A percentile compares a stretch with the other conserved stretches of the same genome.
Conservation (phyloP, 2,113 vertebrate genomes). For the Percopsis transmontana region DNA sequence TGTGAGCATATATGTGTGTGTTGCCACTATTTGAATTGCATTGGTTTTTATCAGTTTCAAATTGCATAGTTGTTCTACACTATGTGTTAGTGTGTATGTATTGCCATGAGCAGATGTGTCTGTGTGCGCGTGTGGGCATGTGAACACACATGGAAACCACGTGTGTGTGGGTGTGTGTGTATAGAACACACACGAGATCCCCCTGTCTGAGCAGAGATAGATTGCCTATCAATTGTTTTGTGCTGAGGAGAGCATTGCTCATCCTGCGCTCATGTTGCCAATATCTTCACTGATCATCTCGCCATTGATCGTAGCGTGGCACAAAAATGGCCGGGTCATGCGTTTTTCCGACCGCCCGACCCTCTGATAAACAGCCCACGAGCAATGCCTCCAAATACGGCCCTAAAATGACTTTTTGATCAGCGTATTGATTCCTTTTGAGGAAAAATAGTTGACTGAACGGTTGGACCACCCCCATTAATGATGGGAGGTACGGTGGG, state of each 20-base stretch:
- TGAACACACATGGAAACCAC: background rate
- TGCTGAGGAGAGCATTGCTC: conserved; percentile 62
- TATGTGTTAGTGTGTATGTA: conserved; percentile 5
- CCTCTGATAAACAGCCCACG: conserved; percentile 52
- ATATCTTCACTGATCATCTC: conserved; percentile 66
- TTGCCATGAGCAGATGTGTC: background rate
- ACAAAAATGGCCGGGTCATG: conserved; percentile 53
- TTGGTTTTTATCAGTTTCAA: background rate
- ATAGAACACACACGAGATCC: conserved; percentile 15
- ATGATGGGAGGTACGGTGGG: conserved; percentile 2
- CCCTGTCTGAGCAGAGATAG: conserved; percentile 49
- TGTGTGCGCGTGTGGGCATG: conserved; percentile 1
- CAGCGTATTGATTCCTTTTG: conserved; percentile 56
- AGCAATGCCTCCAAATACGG: conserved; percentile 44
- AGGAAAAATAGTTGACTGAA: conserved; percentile 33
- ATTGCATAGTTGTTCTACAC: background rate
- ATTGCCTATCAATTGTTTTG: conserved; percentile 67
- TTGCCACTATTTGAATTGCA: background rate
- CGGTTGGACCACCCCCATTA: conserved; percentile 1
- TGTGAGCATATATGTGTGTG: conserved; percentile 6
- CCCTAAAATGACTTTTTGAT: conserved; percentile 67
- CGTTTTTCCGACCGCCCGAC: conserved; percentile 41
- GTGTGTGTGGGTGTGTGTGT: conserved; percentile 10
- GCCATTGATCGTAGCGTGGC: conserved; percentile 56
- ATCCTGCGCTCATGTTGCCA: conserved; percentile 61